Conservation (phyloP, 2,888 invertebrate genomes). For the Athetis lepigone region DNA sequence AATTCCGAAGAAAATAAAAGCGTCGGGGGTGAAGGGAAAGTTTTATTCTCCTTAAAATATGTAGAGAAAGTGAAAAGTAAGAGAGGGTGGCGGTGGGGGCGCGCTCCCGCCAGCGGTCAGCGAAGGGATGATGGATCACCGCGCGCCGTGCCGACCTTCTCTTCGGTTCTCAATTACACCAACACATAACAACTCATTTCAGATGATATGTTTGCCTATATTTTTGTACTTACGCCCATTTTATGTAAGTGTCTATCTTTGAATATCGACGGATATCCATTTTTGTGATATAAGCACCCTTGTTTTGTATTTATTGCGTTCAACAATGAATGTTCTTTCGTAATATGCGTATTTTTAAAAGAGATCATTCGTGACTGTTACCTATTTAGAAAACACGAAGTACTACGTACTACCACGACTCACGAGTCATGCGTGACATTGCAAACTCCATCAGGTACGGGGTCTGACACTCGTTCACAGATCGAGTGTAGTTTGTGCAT, state of each 20-base stretch:
- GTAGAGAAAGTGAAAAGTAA: conserved; percentile 91
- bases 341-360: conserved; percentile 10
- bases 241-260: conserved; percentile 45
- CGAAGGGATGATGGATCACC: conserved; percentile 90
- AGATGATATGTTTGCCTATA: conserved; percentile 66
- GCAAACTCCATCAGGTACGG: conserved; percentile 16
- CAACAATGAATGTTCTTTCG: not conserved
- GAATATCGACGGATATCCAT: conserved; percentile 48
- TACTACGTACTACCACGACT: not conserved
- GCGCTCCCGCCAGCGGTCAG: conserved; percentile 82
- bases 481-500: conserved; percentile 59
- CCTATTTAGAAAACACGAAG: not conserved
- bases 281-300: conserved; percentile 12
- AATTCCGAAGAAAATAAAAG: conserved; percentile 83
- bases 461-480: conserved; percentile 46
- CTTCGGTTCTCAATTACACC: conserved; percentile 87
- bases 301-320: conserved; percentile 20
- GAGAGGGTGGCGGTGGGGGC: conserved; percentile 76
- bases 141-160: conserved; percentile 80
- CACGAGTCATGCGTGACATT: conserved; percentile 31
- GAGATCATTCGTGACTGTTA: not conserved
- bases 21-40: conserved; percentile 84
- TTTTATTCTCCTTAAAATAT: conserved; percentile 91
- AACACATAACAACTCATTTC: conserved; percentile 82
- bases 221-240: conserved; percentile 50